These are phyloP conservation scores for Cyclophora albipunctata DNA, from an alignment of 2,888 invertebrate species.

Conservation along the genomic window DNA sequence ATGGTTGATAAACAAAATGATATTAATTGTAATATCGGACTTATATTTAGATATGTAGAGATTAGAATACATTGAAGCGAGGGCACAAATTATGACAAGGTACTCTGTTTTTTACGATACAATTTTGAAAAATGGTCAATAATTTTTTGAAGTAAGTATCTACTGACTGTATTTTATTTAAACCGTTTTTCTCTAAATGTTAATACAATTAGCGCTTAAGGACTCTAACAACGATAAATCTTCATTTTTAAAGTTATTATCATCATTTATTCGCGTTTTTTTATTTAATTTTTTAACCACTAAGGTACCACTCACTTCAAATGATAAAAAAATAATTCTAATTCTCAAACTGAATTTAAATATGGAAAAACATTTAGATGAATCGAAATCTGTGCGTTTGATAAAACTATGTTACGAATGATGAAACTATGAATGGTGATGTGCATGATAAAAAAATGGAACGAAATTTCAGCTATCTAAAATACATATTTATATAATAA, in stretches of 20 bases:
- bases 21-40: not conserved
- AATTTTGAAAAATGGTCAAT: no score
- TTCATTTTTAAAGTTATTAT: no score
- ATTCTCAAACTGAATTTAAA: not conserved
- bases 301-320: conserved; percentile 3
- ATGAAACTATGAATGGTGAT: not conserved
- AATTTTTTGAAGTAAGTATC: no score
- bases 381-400: not conserved
- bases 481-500: conserved; percentile 16
- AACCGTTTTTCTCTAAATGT: no score
- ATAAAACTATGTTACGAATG: not conserved
- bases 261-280: no score
- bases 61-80: conserved; percentile 28
- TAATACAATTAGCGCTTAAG: no score
- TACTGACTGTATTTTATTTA: no score
- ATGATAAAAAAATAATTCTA: not conserved
- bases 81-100: conserved; percentile 11
- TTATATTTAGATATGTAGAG: conserved; percentile 51
- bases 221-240: no score
- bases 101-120: no score
- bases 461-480: conserved; percentile 49
- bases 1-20: no score
- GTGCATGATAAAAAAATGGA: not conserved
- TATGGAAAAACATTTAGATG: not conserved
- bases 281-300: not conserved